Evolutionary conservation across 1,140 invertebrate species (phyloP), one percentile per base, ranked within the genome.

Genomic region (Lepidostoma basale): DNA sequence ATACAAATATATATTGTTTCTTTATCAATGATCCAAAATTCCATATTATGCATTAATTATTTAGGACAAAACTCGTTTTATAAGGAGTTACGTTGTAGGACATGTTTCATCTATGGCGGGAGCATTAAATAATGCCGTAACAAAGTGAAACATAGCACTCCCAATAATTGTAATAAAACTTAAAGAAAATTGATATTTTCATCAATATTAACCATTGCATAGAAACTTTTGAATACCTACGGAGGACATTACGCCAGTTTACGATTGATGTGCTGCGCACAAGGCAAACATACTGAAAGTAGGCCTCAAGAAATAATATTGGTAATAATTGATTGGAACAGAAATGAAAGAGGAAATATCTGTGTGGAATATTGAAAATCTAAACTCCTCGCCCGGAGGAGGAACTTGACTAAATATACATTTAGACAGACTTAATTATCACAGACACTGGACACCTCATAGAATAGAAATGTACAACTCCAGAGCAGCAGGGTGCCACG

Each of bases 371-470:
- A 6, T 10, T 39, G 6, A 6, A 16, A 56, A 56, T 20, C 26
- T 54, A 8, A 16, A 20, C n/a, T 56, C 16, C 5, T 30, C 49
- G 30, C 20, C 42, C 18, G 45, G 40, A 14, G 30, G 25, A 47
- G 60, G 49, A 12, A 49, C 28, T 18, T 22, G n/a, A 62, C 28
- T 62, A 62, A 45, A 62, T 9, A 47, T 14, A 30, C 16, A 33
- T 10, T 42, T 60, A 66, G 47, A 66, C 25, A 56, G 52, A 56
- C 49, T 66, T 56, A 52, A 25, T 66, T 66, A 66, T 66, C 63
- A 66, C 63, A 66, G 63, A 44, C 39, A 40, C 36, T 56, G 63
- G 63, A 66, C 47, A 58, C 52, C 44, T 14, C 18, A 39, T 56
- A 28, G n/a, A 16, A 18, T 54, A 6, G 16, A 56, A 56, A 56